Evolutionary conservation across 2,113 vertebrate species (phyloP).

Genomic region (Ciconia boyciana): DNA sequence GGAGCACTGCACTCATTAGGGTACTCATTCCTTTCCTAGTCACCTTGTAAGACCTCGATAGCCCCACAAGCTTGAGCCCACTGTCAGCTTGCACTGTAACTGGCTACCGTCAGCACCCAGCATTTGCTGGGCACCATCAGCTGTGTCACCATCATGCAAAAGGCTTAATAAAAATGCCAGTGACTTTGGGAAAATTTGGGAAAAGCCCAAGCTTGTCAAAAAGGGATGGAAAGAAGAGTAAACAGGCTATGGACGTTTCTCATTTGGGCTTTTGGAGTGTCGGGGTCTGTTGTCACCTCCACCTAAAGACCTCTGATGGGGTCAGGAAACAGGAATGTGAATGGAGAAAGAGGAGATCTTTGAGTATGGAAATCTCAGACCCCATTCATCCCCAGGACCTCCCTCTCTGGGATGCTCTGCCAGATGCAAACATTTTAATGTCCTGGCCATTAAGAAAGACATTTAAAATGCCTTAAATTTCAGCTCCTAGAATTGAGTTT

Average conservation of each 20-base stretch:
- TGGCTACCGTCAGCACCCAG: not conserved
- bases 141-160: not conserved
- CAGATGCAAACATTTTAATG: too few relatives aligned
- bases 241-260: not conserved
- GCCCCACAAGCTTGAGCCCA: not conserved
- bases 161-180: not conserved
- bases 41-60: fast-evolving
- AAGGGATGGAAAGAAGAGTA: not conserved
- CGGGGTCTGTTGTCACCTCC: fast-evolving
- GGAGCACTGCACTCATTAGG: not conserved
- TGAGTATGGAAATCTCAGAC: not conserved
- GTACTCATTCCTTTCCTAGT: not conserved
- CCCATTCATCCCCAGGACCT: not conserved
- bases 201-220: not conserved
- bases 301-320: not conserved
- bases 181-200: not conserved
- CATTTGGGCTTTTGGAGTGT: not conserved
- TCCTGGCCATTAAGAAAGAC: not conserved
- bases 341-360: not conserved
- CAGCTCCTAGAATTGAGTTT: too few relatives aligned
- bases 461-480: not conserved
- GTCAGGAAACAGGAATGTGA: not conserved
- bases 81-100: not conserved
- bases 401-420: not conserved
- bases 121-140: not conserved